Percentiles rank a stretch among this genome's conserved stretches.
Evolutionary conservation across 2,113 vertebrate species (phyloP).

Genomic region (Prinia subflava): DNA sequence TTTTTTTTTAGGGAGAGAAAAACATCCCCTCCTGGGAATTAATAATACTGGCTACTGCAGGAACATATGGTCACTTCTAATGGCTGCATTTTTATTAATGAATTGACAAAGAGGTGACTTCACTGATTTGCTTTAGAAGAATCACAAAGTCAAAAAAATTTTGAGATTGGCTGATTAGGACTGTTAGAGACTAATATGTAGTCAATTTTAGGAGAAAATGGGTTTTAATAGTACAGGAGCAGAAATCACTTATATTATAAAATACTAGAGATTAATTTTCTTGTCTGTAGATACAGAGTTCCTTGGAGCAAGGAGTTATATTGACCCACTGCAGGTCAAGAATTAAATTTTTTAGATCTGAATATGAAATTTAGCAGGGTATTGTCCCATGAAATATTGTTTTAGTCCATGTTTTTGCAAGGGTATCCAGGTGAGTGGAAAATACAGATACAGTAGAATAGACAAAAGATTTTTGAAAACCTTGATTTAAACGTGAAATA

Average conservation of each 20-base stretch:
- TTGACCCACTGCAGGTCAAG: not conserved
- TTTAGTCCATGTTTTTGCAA: not conserved
- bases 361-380: not conserved
- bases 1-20: not conserved
- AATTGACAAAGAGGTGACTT: constrained; percentile 11
- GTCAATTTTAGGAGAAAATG: not conserved
- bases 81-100: not conserved
- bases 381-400: not conserved
- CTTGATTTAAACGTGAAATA: not conserved
- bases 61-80: constrained; percentile 11
- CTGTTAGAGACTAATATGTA: not conserved
- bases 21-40: not conserved
- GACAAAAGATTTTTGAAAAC: not conserved
- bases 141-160: not conserved
- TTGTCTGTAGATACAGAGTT: not conserved
- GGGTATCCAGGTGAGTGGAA: not conserved
- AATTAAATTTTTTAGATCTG: not conserved
- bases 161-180: not conserved
- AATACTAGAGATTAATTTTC: not conserved
- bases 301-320: not conserved
- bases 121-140: not conserved
- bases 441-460: not conserved
- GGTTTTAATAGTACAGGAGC: not conserved
- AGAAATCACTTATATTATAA: not conserved
- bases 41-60: not conserved